Percentiles rank a stretch among this genome's conserved stretches.
Conservation (phyloP, 2,113 vertebrate genomes). For the Syrrhaptes paradoxus region DNA sequence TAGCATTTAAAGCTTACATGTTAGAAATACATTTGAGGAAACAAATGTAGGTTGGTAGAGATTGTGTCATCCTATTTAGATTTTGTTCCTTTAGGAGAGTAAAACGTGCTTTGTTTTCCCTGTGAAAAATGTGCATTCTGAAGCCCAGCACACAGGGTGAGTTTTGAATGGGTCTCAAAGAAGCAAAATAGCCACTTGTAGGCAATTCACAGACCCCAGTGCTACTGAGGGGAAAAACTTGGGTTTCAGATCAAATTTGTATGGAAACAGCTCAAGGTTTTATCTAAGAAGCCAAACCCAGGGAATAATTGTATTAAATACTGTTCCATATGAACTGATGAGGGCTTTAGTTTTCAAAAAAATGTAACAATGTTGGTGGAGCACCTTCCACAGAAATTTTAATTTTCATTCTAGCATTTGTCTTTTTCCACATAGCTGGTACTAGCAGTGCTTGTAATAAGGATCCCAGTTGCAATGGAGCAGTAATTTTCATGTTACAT, state of each 20-base stretch:
- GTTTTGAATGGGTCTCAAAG: neutral
- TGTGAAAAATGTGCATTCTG: neutral
- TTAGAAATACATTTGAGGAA: neutral
- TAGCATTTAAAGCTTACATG: neutral
- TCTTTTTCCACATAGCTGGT: neutral
- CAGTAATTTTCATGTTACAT: neutral
- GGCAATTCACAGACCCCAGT: neutral
- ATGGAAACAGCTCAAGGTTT: neutral
- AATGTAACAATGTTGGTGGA: neutral
- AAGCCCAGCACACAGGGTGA: neutral
- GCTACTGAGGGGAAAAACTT: neutral
- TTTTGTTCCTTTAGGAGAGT: neutral
- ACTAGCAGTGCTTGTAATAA: neutral
- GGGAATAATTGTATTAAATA: neutral
- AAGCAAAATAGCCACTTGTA: neutral
- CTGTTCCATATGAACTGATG: neutral
- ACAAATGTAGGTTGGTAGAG: neutral
- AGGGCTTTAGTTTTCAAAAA: neutral
- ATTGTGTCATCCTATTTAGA: neutral
- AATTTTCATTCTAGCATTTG: neutral
- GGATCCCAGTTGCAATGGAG: neutral
- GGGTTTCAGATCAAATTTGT: neutral
- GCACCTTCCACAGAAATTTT: neutral
- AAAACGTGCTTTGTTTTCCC: neutral
- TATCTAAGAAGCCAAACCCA: neutral